phyloP scores from a whole-genome alignment of 1,140 invertebrate genomes.

The Euura saliciscinereae region DNA sequence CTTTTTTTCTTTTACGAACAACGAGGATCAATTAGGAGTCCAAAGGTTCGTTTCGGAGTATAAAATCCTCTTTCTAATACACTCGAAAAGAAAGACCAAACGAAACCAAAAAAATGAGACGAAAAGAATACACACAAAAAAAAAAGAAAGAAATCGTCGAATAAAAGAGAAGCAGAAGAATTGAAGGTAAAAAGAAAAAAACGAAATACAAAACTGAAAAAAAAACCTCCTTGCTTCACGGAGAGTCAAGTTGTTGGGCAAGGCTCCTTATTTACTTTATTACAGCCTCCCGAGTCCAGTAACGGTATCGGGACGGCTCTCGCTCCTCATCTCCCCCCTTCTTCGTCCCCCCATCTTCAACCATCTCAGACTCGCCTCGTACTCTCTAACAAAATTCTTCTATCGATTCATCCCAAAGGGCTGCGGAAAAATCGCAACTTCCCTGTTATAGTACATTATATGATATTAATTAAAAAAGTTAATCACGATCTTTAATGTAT shows the following conservation, averaged over 20 bases:
- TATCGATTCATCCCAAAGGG: constrained; percentile 33
- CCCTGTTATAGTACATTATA: too few species aligned
- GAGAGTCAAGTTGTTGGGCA: constrained; percentile 37
- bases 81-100: not conserved
- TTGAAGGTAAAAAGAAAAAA: constrained; percentile 15
- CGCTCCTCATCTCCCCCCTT: constrained; percentile 7
- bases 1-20: too few species aligned
- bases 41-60: not conserved
- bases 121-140: not conserved
- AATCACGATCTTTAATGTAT: too few species aligned
- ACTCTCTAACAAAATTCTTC: constrained; percentile 38
- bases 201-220: constrained; percentile 29
- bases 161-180: not conserved
- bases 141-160: not conserved
- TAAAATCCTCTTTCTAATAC: not conserved
- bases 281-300: constrained; percentile 36
- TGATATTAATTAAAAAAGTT: too few species aligned
- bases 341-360: constrained; percentile 12
- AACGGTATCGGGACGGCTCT: constrained; percentile 37
- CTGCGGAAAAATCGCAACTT: not conserved
- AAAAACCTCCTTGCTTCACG: constrained; percentile 25
- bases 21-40: not conserved
- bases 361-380: constrained; percentile 2
- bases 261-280: constrained; percentile 49
- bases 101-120: too few species aligned